A percentile compares a stretch with the other conserved stretches of the same genome.
phyloP scores from a whole-genome alignment of 2,888 invertebrate genomes.

The Acrobasis suavella region DNA sequence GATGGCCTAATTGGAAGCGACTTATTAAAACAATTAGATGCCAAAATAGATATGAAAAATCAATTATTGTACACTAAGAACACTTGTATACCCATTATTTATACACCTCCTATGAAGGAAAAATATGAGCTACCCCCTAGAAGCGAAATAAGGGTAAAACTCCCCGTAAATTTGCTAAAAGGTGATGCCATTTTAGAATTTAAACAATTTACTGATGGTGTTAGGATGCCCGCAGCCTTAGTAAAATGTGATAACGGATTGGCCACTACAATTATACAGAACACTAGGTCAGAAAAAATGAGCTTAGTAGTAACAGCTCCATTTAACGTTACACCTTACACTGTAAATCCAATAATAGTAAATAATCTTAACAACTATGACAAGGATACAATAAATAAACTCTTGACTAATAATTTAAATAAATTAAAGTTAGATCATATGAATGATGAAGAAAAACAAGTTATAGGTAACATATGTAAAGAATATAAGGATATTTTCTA shows the following conservation, averaged over 20 bases:
- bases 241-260: conserved; percentile 61
- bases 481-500: neutral
- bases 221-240: neutral
- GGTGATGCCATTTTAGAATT: neutral
- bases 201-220: neutral
- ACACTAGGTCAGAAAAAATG: neutral
- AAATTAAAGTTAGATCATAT: neutral
- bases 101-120: neutral
- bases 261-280: conserved; percentile 65
- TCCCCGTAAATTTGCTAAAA: neutral
- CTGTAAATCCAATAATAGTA: neutral
- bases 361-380: neutral
- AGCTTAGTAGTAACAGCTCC: neutral
- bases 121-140: neutral
- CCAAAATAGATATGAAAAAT: too few species aligned
- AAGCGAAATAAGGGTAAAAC: neutral
- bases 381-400: neutral
- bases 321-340: conserved; percentile 5
- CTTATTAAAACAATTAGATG: neutral
- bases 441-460: neutral
- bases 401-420: neutral
- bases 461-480: neutral
- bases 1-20: neutral
- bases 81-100: conserved; percentile 11
- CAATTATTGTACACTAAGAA: neutral